These are phyloP conservation scores for Grapholita molesta DNA, from an alignment of 1,140 invertebrate species.

Conservation along the genomic window DNA sequence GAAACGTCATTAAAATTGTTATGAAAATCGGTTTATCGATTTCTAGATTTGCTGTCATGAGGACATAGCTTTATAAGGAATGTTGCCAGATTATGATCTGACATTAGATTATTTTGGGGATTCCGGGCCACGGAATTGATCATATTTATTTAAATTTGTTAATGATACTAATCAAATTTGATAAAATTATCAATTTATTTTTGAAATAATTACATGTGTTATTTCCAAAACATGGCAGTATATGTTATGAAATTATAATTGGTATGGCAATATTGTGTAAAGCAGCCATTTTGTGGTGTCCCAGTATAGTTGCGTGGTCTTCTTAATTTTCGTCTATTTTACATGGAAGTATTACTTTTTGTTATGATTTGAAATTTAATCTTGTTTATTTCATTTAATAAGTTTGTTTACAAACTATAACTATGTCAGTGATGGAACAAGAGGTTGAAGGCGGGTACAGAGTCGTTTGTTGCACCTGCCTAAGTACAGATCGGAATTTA, in stretches of 20 bases:
- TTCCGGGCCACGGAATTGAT: not conserved
- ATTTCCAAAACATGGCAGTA: not conserved
- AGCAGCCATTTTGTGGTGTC: constrained; percentile 76
- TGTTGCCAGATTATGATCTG: not conserved
- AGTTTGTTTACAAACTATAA: constrained; percentile 24
- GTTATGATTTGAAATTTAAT: constrained; percentile 64
- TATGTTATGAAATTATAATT: not conserved
- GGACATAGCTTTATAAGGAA: not conserved
- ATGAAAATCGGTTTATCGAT: constrained; percentile 5
- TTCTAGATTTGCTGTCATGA: not conserved
- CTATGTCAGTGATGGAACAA: constrained; percentile 50
- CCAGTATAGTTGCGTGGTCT: constrained; percentile 51
- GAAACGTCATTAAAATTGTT: not conserved
- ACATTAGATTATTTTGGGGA: not conserved
- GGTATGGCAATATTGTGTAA: constrained; percentile 50
- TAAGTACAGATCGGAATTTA: constrained; percentile 62
- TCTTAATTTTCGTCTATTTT: constrained; percentile 73
- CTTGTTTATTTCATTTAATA: constrained; percentile 35
- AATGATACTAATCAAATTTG: not conserved
- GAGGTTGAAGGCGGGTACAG: constrained; percentile 53
- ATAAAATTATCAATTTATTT: too few relatives aligned
- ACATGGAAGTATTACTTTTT: constrained; percentile 76
- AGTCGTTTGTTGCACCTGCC: constrained; percentile 55
- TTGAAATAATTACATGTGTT: too few relatives aligned
- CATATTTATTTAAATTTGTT: not conserved